These are phyloP conservation scores for Parotia lawesii DNA, from an alignment of 2,113 vertebrate genomes.

Conservation along the genomic window DNA sequence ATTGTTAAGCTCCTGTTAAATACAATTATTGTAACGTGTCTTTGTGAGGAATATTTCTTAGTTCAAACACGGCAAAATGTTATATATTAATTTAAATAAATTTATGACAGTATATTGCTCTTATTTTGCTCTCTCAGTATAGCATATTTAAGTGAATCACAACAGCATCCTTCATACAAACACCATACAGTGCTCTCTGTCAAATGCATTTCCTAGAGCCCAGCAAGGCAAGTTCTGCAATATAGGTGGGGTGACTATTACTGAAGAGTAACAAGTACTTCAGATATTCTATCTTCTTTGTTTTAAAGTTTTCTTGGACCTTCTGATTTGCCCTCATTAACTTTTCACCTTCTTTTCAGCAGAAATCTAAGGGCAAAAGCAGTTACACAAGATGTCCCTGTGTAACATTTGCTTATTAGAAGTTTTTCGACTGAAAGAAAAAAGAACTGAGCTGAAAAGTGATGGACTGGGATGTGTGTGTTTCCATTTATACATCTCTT, in stretches of 20 bases:
- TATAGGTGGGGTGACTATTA: not conserved
- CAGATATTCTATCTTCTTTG: not conserved
- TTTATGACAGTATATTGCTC: not conserved
- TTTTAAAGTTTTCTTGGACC: not conserved
- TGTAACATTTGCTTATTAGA: not conserved
- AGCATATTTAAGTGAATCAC: not conserved
- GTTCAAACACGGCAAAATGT: not conserved
- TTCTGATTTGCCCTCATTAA: not conserved
- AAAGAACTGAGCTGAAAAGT: not conserved
- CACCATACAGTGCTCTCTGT: not conserved
- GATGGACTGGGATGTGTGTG: not conserved
- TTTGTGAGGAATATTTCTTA: not conserved
- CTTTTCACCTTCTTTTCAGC: not conserved
- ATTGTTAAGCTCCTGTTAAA: not conserved
- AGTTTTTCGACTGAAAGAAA: not conserved
- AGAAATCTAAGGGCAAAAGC: not conserved
- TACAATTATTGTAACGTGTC: not conserved
- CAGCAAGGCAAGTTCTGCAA: not conserved
- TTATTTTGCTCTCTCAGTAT: not conserved
- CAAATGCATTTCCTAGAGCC: not conserved
- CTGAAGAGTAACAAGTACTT: not conserved
- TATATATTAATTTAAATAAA: not conserved
- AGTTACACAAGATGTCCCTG: not conserved
- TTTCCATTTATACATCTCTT: not conserved
- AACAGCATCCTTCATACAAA: not conserved